These are phyloP conservation scores for Triplophysa siluroides DNA, from an alignment of 2,113 vertebrate genomes.

Conservation along the genomic window DNA sequence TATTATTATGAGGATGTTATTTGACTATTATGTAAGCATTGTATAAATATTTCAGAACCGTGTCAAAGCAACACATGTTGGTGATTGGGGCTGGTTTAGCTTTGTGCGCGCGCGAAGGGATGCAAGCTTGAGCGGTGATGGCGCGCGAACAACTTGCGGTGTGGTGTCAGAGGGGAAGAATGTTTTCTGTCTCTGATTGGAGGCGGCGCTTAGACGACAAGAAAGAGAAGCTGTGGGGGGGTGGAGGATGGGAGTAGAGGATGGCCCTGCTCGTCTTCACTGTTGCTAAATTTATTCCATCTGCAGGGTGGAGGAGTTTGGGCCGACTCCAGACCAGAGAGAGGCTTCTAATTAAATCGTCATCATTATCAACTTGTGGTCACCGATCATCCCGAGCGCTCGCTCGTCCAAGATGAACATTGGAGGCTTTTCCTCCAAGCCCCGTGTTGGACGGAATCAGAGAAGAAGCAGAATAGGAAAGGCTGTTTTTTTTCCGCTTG, in stretches of 20 bases:
- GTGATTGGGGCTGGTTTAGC: neutral
- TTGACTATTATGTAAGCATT: constrained; percentile 19
- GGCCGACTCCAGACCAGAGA: constrained; percentile 73
- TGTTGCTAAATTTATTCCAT: constrained; percentile 80
- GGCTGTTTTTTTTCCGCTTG: constrained; percentile 53
- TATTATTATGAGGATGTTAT: constrained; percentile 2
- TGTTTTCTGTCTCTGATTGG: constrained; percentile 68
- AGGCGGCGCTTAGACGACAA: constrained; percentile 63
- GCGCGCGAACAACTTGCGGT: constrained; percentile 46
- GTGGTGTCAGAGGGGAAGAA: constrained; percentile 59
- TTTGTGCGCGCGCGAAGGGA: constrained; percentile 16
- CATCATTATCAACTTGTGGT: constrained; percentile 82
- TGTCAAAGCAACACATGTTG: neutral
- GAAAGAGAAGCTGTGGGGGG: constrained; percentile 58
- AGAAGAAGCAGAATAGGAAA: constrained; percentile 71
- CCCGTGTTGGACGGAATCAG: constrained; percentile 71
- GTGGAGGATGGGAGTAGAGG: constrained; percentile 45
- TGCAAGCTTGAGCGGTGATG: constrained; percentile 26
- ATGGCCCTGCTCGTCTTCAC: constrained; percentile 69
- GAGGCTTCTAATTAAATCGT: constrained; percentile 83
- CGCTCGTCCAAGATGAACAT: constrained; percentile 72
- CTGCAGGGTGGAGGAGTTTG: constrained; percentile 80
- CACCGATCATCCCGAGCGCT: constrained; percentile 72
- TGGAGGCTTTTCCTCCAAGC: constrained; percentile 68
- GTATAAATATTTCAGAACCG: constrained; percentile 21